Evolutionary conservation across 2,113 vertebrate genomes (phyloP).

Genomic region (Ibidorhyncha struthersii): DNA sequence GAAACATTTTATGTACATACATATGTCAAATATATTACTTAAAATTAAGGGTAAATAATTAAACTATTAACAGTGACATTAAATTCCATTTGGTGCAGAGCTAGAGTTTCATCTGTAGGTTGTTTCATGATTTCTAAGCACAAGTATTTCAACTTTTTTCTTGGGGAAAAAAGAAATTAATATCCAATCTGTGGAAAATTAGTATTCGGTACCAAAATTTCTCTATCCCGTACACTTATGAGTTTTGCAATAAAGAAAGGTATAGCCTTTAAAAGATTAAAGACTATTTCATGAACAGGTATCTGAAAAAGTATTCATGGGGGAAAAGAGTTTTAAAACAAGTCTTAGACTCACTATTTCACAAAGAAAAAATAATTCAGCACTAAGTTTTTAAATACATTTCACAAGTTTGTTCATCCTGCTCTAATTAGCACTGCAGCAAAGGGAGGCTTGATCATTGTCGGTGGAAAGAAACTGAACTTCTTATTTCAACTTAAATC

Average conservation of each 20-base stretch:
- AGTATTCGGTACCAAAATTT: neutral
- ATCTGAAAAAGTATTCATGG: neutral
- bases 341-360: neutral
- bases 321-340: neutral
- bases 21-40: neutral
- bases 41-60: neutral
- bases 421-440: neutral
- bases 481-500: neutral
- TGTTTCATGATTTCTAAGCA: neutral
- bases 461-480: neutral
- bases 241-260: neutral
- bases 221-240: accelerated
- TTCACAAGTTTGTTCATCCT: neutral
- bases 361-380: neutral
- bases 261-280: neutral
- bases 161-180: neutral
- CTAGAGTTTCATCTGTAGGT: neutral
- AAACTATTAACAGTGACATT: neutral
- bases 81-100: neutral
- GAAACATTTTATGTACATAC: neutral
- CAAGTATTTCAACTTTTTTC: accelerated
- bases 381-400: neutral
- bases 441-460: neutral
- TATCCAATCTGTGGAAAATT: neutral
- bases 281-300: neutral